These are phyloP conservation scores for Xanthia togata DNA, from an alignment of 2,888 invertebrate species.

Conservation along the genomic window DNA sequence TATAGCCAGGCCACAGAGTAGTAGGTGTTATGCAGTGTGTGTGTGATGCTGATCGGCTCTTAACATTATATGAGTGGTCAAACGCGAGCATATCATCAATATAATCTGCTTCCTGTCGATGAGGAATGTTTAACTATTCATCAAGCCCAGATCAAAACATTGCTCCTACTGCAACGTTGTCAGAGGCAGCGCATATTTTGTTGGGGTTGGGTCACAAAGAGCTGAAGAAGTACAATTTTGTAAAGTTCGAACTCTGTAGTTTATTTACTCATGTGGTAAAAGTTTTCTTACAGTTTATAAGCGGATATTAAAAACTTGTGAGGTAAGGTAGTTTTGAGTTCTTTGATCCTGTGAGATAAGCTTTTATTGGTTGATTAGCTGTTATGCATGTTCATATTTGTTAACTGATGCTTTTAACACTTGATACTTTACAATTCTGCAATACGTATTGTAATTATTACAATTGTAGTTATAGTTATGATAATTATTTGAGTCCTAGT, in stretches of 20 bases:
- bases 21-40: not conserved
- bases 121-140: not conserved
- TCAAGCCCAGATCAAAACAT: not conserved
- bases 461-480: not conserved
- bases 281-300: slow-evolving; percentile 8
- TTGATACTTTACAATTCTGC: not conserved
- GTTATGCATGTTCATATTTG: slow-evolving; percentile 13
- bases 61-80: not conserved
- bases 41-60: not conserved
- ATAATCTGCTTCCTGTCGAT: not conserved
- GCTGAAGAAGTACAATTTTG: not conserved
- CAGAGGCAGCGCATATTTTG: not conserved
- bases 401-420: slow-evolving; percentile 21
- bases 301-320: slow-evolving; percentile 34
- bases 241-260: slow-evolving; percentile 23
- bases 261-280: slow-evolving; percentile 17
- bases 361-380: slow-evolving; percentile 17
- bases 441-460: not conserved
- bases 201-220: not conserved
- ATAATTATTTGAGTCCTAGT: too few relatives aligned
- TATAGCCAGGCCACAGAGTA: not conserved
- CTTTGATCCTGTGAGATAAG: slow-evolving; percentile 32
- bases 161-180: not conserved
- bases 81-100: not conserved
- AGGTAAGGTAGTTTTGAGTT: slow-evolving; percentile 26